Evolutionary conservation across 2,888 invertebrate genomes (phyloP), one percentile per base, ranked within the genome.

Genomic region (Ennomos quercinarius): DNA sequence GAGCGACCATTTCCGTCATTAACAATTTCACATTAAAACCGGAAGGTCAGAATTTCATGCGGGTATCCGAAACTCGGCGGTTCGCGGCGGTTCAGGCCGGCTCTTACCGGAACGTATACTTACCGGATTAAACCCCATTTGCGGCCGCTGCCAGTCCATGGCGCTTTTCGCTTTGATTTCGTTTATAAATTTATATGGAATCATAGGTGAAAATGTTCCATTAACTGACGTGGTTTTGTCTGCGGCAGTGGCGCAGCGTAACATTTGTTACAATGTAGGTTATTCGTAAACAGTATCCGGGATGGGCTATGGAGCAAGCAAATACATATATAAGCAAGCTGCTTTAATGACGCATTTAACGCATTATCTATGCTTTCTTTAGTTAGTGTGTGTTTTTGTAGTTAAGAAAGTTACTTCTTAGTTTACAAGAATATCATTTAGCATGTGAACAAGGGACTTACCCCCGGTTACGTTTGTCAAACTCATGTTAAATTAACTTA

Each of bases 41-140:
- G 17, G 42, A 17, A 12, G 10, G 40, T 27, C 27, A 27, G 5
- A 27, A 27, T 27, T 27, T 27, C 27, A 27, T 6, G 27, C 27
- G 27, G 27, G 27, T 27, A 27, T 3, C 6, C 27, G 27, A 27
- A 11, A 11, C 44, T n/a, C n/a, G n/a, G n/a, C 36, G 37, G 38
- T 50, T 45, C 35, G 2, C 37, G 37, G 34, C 51, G 54, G 49
- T 41, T 37, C 38, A 10, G 12, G 10, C 53, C 54, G 50, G 41
- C 45, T 44, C 13, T 27, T 11, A 53, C 48, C 50, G 54, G 42
- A 45, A 41, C 12, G 10, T 12, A n/a, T n/a, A n/a, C n/a, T n/a
- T n/a, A 10, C 44, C 53, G 47, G 57, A 58, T 53, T 52, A 50
- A 56, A 46, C 51, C 52, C 55, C 53, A 56, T 63, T 59, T 53